Base-by-base conservation (phyloP, 1,140 invertebrate genomes). In the Carposina sasakii region DNA sequence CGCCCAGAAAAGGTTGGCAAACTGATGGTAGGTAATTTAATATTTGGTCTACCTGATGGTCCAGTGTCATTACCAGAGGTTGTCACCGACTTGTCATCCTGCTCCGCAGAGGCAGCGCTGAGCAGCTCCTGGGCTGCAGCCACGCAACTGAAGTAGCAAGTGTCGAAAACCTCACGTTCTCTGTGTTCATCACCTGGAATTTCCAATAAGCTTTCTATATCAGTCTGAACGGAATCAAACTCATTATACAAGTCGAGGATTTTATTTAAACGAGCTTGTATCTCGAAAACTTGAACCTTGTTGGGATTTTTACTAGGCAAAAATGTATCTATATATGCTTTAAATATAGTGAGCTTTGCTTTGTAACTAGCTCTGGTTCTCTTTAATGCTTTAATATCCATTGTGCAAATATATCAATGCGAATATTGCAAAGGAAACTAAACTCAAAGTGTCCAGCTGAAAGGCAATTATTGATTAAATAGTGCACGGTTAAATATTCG, bases 11-110 rank as follows among this genome's bases (percentile, higher is more conserved):
- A 37, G 3, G 24, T 49, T 3, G 34, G 34, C 15, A 48, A 39
- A n/a, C 37, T 22, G 13, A 54, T 54, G 16, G 22, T 54, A 15
- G 52, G 52, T 30, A 54, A 12, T 22, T 53, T 46, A 36, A 44
- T 19, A 26, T 47, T 52, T 44, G 33, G 26, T 17, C 33, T 31
- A 30, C 45, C 45, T 10, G 17, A 15, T 3, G 17, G 6, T 37
- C n/a, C n/a, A n/a, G 28, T n/a, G n/a, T 17, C 22, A 22, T 5
- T n/a, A 37, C 24, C n/a, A 47, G 33, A 47, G 26, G 33, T 15
- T 21, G 21, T 17, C 20, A 37, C 45, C 45, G 33, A 47, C 5
- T 19, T 8, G n/a, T 31, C 16, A 4, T 19, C 33, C 9, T 30
- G 21, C 33, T n/a, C n/a, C n/a, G 45, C 34, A 26, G 45, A 37